Evolutionary conservation across 2,888 invertebrate genomes (phyloP), one percentile per base, ranked within the genome.

Genomic region (Dysmachus trigonus): DNA sequence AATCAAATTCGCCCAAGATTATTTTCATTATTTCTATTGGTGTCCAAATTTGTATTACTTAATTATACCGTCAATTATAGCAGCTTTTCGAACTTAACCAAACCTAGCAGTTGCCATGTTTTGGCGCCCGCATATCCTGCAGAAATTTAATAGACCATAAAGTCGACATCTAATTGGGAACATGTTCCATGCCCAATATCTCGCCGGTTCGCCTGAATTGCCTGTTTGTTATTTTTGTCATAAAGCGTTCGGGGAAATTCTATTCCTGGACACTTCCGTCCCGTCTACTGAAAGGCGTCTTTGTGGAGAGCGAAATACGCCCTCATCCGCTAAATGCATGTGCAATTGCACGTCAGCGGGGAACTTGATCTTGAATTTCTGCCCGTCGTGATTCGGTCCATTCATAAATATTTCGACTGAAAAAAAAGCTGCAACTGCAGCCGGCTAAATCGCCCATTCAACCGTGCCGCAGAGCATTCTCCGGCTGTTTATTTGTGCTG

Each of bases 141-240:
- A 27, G n/a, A 18, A 7, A 38, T 38, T 41, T 76, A 76, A 35
- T 76, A 76, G 76, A 41, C 76, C 76, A 38, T 76, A 76, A 76
- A 76, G 38, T 76, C 76, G 76, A 38, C 18, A 7, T 33, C 76
- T 76, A 76, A 76, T 76, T 76, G 38, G 76, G 38, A 41, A 76
- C 76, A 76, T 22, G 38, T 13, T 76, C 41, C 47, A n/a, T 7
- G n/a, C 76, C 76, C 35, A 33, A 76, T 33, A n/a, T 22, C 38
- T 27, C n/a, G n/a, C n/a, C 33, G 22, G 33, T 41, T 38, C 38
- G 76, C 35, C 76, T 10, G 35, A 41, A 76, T 76, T 5, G n/a
- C 18, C 35, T 35, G 76, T 76, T 76, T 76, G 76, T 76, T 76
- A 76, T 76, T 76, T 76, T 76, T 76, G 76, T 76, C 76, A 76